These are phyloP conservation scores for Neoitamus cyanurus DNA, from an alignment of 2,888 invertebrate genomes.

Conservation along the genomic window DNA sequence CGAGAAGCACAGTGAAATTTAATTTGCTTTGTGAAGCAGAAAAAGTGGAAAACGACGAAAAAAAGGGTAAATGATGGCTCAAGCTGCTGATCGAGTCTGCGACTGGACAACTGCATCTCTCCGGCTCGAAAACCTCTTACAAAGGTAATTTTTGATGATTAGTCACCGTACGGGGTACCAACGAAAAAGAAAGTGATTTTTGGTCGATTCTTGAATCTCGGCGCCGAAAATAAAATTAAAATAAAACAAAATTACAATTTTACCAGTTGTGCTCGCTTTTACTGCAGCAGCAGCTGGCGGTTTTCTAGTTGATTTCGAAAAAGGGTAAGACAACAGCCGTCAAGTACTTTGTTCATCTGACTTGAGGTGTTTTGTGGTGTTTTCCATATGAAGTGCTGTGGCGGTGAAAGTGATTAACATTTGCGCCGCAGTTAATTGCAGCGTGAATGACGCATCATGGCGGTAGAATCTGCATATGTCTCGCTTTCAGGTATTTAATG, in stretches of 20 bases:
- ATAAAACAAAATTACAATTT: too few species aligned
- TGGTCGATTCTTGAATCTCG: not conserved
- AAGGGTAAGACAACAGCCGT: too few species aligned
- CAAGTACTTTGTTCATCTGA: too few species aligned
- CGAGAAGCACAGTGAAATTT: not conserved
- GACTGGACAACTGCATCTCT: not conserved
- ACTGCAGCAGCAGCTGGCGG: too few species aligned
- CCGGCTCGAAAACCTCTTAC: not conserved
- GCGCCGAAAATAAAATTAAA: too few species aligned
- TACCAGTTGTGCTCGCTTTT: too few species aligned
- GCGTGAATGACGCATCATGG: not conserved
- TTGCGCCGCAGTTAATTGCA: not conserved
- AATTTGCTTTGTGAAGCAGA: not conserved
- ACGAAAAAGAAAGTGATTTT: not conserved
- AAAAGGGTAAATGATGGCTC: not conserved
- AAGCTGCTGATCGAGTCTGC: not conserved
- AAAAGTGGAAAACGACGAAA: not conserved
- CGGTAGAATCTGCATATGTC: not conserved
- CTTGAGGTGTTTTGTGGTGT: too few species aligned
- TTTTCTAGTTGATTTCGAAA: too few species aligned
- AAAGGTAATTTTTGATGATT: not conserved
- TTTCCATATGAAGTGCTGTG: not conserved
- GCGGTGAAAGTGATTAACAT: not conserved
- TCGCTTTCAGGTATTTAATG: not conserved
- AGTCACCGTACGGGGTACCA: not conserved